Base-by-base conservation (phyloP, 1,140 invertebrate genomes). In the Megathymus violae region DNA sequence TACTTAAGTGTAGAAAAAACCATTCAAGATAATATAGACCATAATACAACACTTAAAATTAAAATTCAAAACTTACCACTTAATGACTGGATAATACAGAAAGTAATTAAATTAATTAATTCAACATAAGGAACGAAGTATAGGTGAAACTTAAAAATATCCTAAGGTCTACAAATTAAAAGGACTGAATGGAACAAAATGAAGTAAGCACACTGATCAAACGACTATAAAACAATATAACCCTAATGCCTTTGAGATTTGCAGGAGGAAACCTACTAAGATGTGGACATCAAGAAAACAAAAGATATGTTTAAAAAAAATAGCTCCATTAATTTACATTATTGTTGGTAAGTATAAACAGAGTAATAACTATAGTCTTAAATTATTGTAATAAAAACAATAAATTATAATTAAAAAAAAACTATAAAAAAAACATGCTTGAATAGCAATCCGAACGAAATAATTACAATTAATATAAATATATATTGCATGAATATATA, bases 51-150 rank as follows among this genome's bases (percentile, higher is more conserved):
- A 11, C n/a, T 11, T 13, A 47, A 47, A 47, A 47, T 13, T 27
- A 47, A 47, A 47, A 27, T 27, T 25, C 44, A 47, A 47, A 47
- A 47, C 19, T 47, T 47, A 47, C 44, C 44, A 27, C 11, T 11
- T 6, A 11, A 47, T 13, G 44, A 47, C 4, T 47, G 44, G 44
- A 51, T 51, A 19, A 51, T 15, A 19, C 48, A 51, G 19, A 31
- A 51, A 38, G 16, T 38, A 38, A 51, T 51, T 13, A 38, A 51
- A 10, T 6, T 14, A 13, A 51, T n/a, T n/a, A n/a, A n/a, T n/a
- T 51, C 10, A 51, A 51, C 10, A 38, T 7, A 38, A 7, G 48
- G 19, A 51, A 51, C 19, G 31, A 51, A n/a, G n/a, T n/a, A 13
- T 31, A 38, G 48, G 48, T 27, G 36, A 10, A 38, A 51, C 17